These are phyloP conservation scores for Megaustenia siamemsis DNA, from an alignment of 2,888 invertebrate genomes.

Conservation along the genomic window DNA sequence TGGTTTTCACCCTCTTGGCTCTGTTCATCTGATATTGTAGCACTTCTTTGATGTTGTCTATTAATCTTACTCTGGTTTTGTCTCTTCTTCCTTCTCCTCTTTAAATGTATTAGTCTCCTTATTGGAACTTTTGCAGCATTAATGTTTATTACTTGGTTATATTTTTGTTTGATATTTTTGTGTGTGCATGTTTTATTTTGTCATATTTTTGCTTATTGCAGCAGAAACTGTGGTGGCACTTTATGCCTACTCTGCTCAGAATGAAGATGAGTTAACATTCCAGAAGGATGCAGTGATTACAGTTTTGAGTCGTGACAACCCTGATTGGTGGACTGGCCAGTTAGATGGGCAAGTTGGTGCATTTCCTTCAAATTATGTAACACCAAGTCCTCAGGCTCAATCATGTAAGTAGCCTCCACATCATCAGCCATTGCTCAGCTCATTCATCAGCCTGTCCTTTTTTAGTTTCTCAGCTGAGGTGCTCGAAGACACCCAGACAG, in stretches of 20 bases:
- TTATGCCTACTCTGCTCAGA: constrained; percentile 77
- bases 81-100: no score
- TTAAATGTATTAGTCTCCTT: no score
- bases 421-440: neutral
- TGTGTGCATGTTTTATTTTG: neutral
- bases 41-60: no score
- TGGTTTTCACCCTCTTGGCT: no score
- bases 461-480: neutral
- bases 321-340: constrained; percentile 99
- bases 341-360: constrained; percentile 92
- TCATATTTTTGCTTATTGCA: constrained; percentile 54
- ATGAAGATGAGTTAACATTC: constrained; percentile 79
- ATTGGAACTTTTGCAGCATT: no score
- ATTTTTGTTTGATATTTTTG: neutral
- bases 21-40: no score
- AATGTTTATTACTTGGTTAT: neutral
- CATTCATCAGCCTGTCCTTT: neutral
- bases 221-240: constrained; percentile 87
- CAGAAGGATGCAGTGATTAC: constrained; percentile 78
- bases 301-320: constrained; percentile 90
- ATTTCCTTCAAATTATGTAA: constrained; percentile 97
- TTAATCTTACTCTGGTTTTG: no score
- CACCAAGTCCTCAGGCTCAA: constrained; percentile 73
- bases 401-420: constrained; percentile 71
- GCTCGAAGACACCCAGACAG: neutral